Base-by-base conservation (phyloP, 2,113 vertebrate genomes). In the Alligator mississippiensis region DNA sequence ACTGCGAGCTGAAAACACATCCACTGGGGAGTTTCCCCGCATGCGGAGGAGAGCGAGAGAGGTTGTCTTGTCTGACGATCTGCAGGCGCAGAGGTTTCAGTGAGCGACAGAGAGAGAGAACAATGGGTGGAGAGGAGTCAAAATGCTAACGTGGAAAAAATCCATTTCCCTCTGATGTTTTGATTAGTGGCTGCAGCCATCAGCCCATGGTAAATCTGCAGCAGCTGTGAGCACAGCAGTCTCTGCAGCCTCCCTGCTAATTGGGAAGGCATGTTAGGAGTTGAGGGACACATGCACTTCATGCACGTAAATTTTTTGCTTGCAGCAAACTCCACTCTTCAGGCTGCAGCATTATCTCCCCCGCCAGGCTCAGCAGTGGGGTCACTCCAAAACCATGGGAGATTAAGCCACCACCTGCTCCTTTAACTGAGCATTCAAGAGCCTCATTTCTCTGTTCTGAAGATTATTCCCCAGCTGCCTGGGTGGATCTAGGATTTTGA, bases 321-420 rank as follows among this genome's bases (percentile, higher is more conserved):
- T 59, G 80, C 8, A 11, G 47, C 68, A 63, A 88, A 24, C 1
- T 0, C 1, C 47, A 47, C 9, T 47, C 47, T 47, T 47, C 47
- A 47, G 47, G 34, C 78, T 77, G 70, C 81, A 15, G 64, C 66
- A 4, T 9, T 91, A 90, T 47, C 0, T 1, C n/a, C 88, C 88
- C 88, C 7, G 8, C 47, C 84, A 84, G 77, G 93, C 86, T 77
- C 3, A 2, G 25, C 88, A 86, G 88, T 91, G 86, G 82, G 90
- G 59, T 90, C 2, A 2, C 27, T 59, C 84, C 14, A 13, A 15
- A 28, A 25, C 74, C 74, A 16, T 5, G 15, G 24, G 28, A 12
- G 25, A 6, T 55, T 30, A 47, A 1, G 0, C 0, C 2, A 0
- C 2, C 19, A 55, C 12, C 5, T 10, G 47, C 34, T 62, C 10